These are phyloP conservation scores for Epinephelus coioides DNA, from an alignment of 2,797 vertebrate genomes.

Conservation along the genomic window DNA sequence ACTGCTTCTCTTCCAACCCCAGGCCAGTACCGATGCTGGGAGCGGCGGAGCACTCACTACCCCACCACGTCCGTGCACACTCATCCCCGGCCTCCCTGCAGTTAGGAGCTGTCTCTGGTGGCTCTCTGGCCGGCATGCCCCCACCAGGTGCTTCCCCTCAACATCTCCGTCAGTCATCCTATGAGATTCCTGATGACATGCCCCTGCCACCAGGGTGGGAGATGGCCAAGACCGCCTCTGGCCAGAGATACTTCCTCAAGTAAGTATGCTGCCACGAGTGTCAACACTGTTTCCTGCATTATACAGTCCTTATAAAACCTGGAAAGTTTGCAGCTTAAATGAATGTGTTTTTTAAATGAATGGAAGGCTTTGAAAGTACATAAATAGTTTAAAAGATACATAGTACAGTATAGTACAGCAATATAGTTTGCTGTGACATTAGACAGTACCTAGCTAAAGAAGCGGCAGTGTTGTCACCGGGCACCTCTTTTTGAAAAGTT, in stretches of 20 bases:
- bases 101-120: slow-evolving; percentile 91
- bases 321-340: neutral
- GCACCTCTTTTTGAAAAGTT: too few relatives aligned
- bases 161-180: slow-evolving; percentile 97
- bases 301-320: neutral
- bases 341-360: neutral
- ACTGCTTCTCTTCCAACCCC: slow-evolving; percentile 5
- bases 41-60: slow-evolving; percentile 91
- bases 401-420: neutral
- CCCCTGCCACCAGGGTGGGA: slow-evolving; percentile 97
- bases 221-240: slow-evolving; percentile 98
- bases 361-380: neutral
- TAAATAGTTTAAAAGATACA: neutral
- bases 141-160: slow-evolving; percentile 89
- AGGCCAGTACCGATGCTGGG: slow-evolving; percentile 97
- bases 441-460: too few relatives aligned
- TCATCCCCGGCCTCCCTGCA: slow-evolving; percentile 98
- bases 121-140: slow-evolving; percentile 88
- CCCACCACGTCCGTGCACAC: slow-evolving; percentile 97
- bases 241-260: slow-evolving; percentile 99
- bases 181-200: slow-evolving; percentile 96
- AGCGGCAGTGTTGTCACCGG: too few relatives aligned
- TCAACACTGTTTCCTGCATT: neutral
- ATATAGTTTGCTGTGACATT: too few relatives aligned
- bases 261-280: slow-evolving; percentile 82